Conservation (phyloP, 2,113 vertebrate genomes). For the western clawed frog (Xenopus tropicalis) region DNA sequence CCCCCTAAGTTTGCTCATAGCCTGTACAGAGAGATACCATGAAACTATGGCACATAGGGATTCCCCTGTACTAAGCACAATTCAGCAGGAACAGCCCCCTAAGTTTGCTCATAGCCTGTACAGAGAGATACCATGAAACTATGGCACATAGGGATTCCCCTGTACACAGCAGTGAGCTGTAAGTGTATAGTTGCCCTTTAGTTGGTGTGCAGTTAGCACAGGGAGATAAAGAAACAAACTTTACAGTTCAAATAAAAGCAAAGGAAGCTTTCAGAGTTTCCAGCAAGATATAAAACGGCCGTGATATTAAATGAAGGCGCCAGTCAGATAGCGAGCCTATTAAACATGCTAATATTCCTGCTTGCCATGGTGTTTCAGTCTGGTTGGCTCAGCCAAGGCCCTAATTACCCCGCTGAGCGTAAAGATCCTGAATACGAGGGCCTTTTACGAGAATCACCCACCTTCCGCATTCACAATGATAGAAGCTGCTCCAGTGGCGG, state of each 20-base stretch:
- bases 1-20: too few relatives aligned
- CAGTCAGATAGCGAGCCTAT: neutral
- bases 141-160: too few relatives aligned
- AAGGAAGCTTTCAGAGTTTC: neutral
- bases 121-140: too few relatives aligned
- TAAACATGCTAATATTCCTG: neutral
- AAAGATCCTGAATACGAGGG: neutral
- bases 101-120: too few relatives aligned
- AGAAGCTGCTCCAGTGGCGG: conserved; percentile 88
- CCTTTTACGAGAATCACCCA: conserved; percentile 51
- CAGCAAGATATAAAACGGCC: neutral
- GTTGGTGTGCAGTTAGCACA: too few relatives aligned
- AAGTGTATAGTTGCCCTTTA: too few relatives aligned
- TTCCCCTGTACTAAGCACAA: too few relatives aligned
- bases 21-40: too few relatives aligned
- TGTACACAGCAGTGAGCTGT: too few relatives aligned
- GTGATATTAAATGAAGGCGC: neutral
- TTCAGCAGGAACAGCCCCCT: too few relatives aligned
- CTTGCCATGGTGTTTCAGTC: neutral
- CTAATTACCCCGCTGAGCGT: neutral
- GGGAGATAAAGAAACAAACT: too few relatives aligned
- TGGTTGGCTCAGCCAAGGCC: neutral
- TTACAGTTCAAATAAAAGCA: neutral
- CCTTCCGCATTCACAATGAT: conserved; percentile 90
- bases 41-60: too few relatives aligned